These are phyloP conservation scores for Aulostomus chinensis DNA, from an alignment of 2,797 vertebrate species.

Conservation along the genomic window DNA sequence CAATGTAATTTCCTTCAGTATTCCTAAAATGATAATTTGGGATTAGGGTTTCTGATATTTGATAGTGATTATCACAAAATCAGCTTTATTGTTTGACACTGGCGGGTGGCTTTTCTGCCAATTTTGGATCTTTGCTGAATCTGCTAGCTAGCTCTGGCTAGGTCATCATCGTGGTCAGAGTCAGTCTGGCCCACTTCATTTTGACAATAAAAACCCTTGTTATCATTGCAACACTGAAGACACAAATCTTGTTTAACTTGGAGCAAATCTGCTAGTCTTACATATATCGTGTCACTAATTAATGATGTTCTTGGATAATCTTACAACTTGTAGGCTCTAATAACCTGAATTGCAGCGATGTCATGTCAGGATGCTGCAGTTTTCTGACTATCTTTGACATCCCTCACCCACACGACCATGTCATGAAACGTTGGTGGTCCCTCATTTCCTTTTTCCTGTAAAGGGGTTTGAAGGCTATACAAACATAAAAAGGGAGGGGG, in stretches of 20 bases:
- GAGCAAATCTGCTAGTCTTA: slow-evolving; percentile 6
- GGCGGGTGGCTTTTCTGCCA: neutral
- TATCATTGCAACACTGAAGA: neutral
- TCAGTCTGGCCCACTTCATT: slow-evolving; percentile 78
- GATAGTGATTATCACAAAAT: neutral
- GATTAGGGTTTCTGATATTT: slow-evolving; percentile 14
- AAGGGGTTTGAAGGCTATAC: slow-evolving; percentile 58
- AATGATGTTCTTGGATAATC: neutral
- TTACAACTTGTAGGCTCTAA: slow-evolving; percentile 6
- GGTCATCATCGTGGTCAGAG: slow-evolving; percentile 84
- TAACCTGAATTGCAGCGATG: slow-evolving; percentile 8
- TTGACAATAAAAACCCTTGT: slow-evolving; percentile 36
- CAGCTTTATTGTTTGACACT: neutral
- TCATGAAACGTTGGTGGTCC: slow-evolving; percentile 64
- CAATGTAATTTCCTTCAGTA: slow-evolving; percentile 17
- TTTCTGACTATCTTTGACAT: slow-evolving; percentile 37
- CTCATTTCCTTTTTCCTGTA: slow-evolving; percentile 71
- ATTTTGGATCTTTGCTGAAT: too few relatives aligned
- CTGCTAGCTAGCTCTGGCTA: slow-evolving; percentile 83
- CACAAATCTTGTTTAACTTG: neutral
- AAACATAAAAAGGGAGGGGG: slow-evolving; percentile 67
- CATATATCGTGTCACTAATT: slow-evolving; percentile 8
- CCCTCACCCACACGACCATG: slow-evolving; percentile 25
- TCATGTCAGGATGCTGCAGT: slow-evolving; percentile 15
- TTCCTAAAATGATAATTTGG: slow-evolving; percentile 1